phyloP scores from a whole-genome alignment of 1,140 invertebrate species.

The Hesperophylax magnus region DNA sequence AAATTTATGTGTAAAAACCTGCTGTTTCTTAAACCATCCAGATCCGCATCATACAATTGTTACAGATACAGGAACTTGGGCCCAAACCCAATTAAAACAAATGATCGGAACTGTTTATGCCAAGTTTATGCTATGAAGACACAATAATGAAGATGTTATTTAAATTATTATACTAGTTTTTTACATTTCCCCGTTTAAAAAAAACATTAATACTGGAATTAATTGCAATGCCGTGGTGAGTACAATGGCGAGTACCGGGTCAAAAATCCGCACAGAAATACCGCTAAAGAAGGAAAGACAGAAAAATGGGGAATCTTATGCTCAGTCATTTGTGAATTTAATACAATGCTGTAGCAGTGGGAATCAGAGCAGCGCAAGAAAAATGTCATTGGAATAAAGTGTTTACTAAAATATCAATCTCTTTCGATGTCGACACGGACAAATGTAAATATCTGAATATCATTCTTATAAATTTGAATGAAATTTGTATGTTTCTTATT shows the following conservation, averaged over 20 bases:
- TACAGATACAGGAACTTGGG: not conserved
- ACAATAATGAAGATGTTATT: constrained; percentile 36
- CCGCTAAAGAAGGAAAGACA: constrained; percentile 20
- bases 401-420: no score
- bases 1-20: constrained; percentile 20
- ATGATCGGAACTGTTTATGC: constrained; percentile 15
- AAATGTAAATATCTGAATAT: no score
- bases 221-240: constrained; percentile 5
- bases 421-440: no score
- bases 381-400: no score
- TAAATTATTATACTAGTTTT: constrained; percentile 15
- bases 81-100: constrained; percentile 36
- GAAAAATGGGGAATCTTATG: not conserved
- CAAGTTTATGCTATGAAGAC: not conserved
- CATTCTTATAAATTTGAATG: no score
- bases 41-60: not conserved
- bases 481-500: no score
- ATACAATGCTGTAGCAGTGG: constrained; percentile 10
- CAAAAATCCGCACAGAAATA: not conserved
- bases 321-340: constrained; percentile 10
- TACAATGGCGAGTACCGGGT: not conserved
- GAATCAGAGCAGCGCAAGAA: not conserved
- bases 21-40: not conserved
- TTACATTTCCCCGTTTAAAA: constrained; percentile 28
- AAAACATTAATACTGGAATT: not conserved